Evolutionary conservation across 2,888 invertebrate genomes (phyloP), one percentile per base, ranked within the genome.

Genomic region (Chelonus formosanus): DNA sequence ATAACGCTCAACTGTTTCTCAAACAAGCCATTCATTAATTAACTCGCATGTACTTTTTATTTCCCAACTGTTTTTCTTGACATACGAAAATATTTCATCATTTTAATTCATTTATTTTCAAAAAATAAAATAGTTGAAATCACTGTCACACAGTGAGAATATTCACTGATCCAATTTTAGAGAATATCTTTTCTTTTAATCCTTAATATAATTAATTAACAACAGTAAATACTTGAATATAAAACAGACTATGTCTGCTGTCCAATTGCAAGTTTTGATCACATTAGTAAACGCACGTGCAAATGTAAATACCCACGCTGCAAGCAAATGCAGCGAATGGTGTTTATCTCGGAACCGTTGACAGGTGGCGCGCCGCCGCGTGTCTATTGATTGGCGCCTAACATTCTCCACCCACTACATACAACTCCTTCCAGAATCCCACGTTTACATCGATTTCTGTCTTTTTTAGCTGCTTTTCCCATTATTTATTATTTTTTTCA

Each of bases 301-400:
- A 67, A 55, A 52, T 58, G 50, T 34, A 64, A 62, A 53, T 53
- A 53, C 44, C 53, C 44, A 61, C 10, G 43, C 56, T 52, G 35
- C 54, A 64, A 65, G 43, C 54, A 62, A 68, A 67, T 35, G 56
- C 59, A 67, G 45, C 60, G 52, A 36, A 57, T 66, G 70, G 70
- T 74, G 73, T 74, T 75, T 74, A 75, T 76, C 71, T 72, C 71
- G 70, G 67, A 67, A 71, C 68, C 73, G 76, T 74, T 77, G 78
- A 79, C 78, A 78, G 76, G 76, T 76, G 76, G 73, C 75, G 78
- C 77, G 76, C 76, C 77, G 76, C 73, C 77, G 77, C 78, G 75
- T 75, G 74, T 75, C 76, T 77, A 79, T 79, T 77, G 79, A 79
- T 78, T 79, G 77, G 75, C 73, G 72, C 73, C 70, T 74, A 70